Evolutionary conservation across 2,888 invertebrate genomes (phyloP).

Genomic region (Brachylomia viminalis): DNA sequence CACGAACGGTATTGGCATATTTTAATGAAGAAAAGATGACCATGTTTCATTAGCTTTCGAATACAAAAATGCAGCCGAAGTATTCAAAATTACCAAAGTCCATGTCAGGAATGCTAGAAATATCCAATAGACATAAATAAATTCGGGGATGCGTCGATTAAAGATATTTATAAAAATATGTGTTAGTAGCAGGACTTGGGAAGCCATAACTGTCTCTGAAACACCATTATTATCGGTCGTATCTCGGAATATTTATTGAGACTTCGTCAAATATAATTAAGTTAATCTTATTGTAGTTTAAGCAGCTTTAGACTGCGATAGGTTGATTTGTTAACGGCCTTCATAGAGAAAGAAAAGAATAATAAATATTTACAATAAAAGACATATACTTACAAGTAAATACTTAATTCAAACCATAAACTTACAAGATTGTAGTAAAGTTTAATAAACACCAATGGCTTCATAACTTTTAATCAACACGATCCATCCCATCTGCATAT

Average conservation of each 20-base stretch:
- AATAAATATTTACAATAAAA: not conserved
- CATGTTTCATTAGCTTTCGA: slow-evolving; percentile 64
- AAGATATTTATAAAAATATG: slow-evolving; percentile 49
- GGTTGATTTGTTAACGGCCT: too few relatives aligned
- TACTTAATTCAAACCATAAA: slow-evolving; percentile 2
- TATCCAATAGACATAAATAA: slow-evolving; percentile 47
- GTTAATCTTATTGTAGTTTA: not conserved
- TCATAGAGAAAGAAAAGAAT: not conserved
- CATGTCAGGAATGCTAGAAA: slow-evolving; percentile 66
- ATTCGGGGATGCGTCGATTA: slow-evolving; percentile 44
- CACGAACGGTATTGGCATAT: slow-evolving; percentile 71
- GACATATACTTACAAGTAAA: not conserved
- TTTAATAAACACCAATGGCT: slow-evolving; percentile 6
- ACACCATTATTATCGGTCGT: slow-evolving; percentile 34
- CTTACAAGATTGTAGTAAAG: not conserved
- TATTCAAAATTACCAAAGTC: slow-evolving; percentile 71
- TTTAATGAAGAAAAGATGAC: slow-evolving; percentile 62
- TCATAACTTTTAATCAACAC: slow-evolving; percentile 37
- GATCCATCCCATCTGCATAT: slow-evolving; percentile 18
- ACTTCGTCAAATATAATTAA: slow-evolving; percentile 27
- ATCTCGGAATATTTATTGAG: slow-evolving; percentile 35
- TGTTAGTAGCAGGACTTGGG: slow-evolving; percentile 34
- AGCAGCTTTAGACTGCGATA: not conserved
- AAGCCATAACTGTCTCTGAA: slow-evolving; percentile 27
- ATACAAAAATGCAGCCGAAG: slow-evolving; percentile 70